These are phyloP conservation scores for Sprattus sprattus DNA, from an alignment of 2,113 vertebrate genomes.

Conservation along the genomic window DNA sequence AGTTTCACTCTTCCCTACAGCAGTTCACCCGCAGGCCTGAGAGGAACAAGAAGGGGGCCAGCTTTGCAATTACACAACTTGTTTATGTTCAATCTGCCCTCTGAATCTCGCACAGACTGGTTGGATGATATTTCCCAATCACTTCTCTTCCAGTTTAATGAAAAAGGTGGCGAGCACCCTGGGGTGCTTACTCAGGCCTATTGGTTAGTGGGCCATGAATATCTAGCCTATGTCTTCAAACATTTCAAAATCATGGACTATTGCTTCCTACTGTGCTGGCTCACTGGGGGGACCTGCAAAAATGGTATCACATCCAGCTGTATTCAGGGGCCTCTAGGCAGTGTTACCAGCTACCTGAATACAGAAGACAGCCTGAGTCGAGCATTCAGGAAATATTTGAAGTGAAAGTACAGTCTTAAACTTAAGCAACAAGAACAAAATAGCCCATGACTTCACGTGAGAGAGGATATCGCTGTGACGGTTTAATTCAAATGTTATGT, in stretches of 20 bases:
- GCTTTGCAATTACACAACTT: slow-evolving; percentile 65
- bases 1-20: slow-evolving; percentile 59
- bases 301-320: not conserved
- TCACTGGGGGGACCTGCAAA: not conserved
- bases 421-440: not conserved
- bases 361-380: not conserved
- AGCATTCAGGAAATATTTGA: not conserved
- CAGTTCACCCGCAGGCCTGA: slow-evolving; percentile 54
- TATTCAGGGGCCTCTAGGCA: not conserved
- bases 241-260: not conserved
- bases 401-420: not conserved
- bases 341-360: not conserved
- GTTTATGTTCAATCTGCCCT: slow-evolving; percentile 57
- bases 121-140: slow-evolving; percentile 52
- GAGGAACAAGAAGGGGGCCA: slow-evolving; percentile 47
- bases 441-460: not conserved
- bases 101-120: slow-evolving; percentile 58
- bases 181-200: not conserved
- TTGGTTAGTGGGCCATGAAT: not conserved
- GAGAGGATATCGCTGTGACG: not conserved
- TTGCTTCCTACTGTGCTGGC: not conserved
- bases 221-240: no score
- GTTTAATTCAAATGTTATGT: not conserved
- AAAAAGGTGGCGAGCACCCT: slow-evolving; percentile 30
- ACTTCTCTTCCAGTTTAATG: slow-evolving; percentile 36